Evolutionary conservation across 2,888 invertebrate genomes (phyloP), one percentile per base, ranked within the genome.

Genomic region (Desoria tigrina): DNA sequence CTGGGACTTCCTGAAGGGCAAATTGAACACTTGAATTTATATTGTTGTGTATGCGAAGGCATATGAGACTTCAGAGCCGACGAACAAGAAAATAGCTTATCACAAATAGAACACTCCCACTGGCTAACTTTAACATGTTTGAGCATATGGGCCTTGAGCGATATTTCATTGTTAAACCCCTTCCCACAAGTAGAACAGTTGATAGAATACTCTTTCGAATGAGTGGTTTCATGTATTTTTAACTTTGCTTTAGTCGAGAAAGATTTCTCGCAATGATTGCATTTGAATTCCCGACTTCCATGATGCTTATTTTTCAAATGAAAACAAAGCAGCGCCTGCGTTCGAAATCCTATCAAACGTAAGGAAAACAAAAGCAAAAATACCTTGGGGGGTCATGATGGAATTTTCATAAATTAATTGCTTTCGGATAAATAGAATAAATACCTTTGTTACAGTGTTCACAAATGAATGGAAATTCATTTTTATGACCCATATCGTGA

Each of bases 251-350:
- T 32, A 1, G 64, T 61, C 16, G 61, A 61, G 26, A 68, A 68
- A 2, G 61, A 39, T 27, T 57, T 63, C 1, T 59, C 59, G 21
- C 68, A 68, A 3, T 7, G 23, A 1, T 39, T 11, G 16, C 68
- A 68, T 28, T 68, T 68, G 42, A 37, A 64, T 28, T 68, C 61
- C 18, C 63, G 27, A 50, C 49, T 61, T 28, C 37, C 27, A 9
- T 9, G 27, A 42, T 68, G 68, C 32, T 64, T 68, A 1, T 64
- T 68, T 60, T 68, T 68, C 32, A 68, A 11, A 28, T 68, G 68
- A 16, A 61, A 18, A 11, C 51, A 27, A 11, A 64, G 61, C 32
- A 64, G 24, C 6, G 24, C 50, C 26, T 61, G 26, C 21, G 63
- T 57, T 37, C 64, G 42, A 42, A 68, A 68, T 3, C 64, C 68